These are phyloP conservation scores for Sphaeramia orbicularis DNA, from an alignment of 2,797 vertebrate genomes.

Conservation along the genomic window DNA sequence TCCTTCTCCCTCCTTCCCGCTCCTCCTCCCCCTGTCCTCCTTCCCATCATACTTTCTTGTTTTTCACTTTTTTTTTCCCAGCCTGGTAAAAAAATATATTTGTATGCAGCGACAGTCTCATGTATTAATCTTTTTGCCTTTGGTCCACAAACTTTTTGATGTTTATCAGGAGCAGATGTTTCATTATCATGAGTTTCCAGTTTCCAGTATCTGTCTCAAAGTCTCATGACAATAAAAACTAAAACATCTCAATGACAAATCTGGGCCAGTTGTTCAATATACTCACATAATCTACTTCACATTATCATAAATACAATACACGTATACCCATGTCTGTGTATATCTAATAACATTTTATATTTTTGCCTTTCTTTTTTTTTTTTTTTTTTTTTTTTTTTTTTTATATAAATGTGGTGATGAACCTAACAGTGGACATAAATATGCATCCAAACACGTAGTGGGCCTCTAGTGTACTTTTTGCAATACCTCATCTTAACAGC, in stretches of 20 bases:
- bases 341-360: too few relatives aligned
- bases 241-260: constrained; percentile 4
- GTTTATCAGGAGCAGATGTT: constrained; percentile 2
- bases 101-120: not conserved
- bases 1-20: constrained; percentile 49
- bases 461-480: not conserved
- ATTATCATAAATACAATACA: too few relatives aligned
- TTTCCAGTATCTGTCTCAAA: not conserved
- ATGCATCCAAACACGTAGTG: too few relatives aligned
- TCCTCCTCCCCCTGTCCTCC: constrained; percentile 48
- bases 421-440: too few relatives aligned
- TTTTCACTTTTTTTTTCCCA: constrained; percentile 38
- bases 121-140: constrained; percentile 2
- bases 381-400: too few relatives aligned
- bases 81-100: constrained; percentile 21
- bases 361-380: too few relatives aligned
- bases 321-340: too few relatives aligned
- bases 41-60: constrained; percentile 51
- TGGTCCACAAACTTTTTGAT: not conserved
- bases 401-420: too few relatives aligned
- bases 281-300: too few relatives aligned
- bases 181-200: not conserved
- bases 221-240: constrained; percentile 18
- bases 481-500: constrained; percentile 39
- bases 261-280: not conserved